Conservation (phyloP, 1,140 invertebrate species). For the Patella vulgata region DNA sequence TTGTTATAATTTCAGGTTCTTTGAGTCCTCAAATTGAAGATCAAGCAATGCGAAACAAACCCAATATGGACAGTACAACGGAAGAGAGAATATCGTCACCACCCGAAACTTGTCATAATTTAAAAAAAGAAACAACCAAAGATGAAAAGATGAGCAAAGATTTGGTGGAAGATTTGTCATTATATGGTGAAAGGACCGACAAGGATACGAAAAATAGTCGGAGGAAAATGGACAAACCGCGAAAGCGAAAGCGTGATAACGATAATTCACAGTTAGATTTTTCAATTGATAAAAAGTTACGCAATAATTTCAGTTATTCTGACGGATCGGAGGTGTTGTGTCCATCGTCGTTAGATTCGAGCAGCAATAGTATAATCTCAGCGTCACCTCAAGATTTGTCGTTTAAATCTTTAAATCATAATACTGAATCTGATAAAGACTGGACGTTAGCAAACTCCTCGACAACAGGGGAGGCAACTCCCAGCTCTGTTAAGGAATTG, state of each 20-base stretch:
- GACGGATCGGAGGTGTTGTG: too few relatives aligned
- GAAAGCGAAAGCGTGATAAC: constrained; percentile 54
- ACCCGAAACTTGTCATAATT: too few relatives aligned
- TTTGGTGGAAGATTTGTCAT: not conserved
- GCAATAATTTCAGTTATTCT: too few relatives aligned
- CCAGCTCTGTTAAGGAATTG: constrained; percentile 84
- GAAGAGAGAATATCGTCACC: too few relatives aligned
- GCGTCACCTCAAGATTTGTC: constrained; percentile 13
- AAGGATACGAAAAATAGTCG: constrained; percentile 54
- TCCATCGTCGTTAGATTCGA: not conserved
- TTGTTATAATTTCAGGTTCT: too few relatives aligned
- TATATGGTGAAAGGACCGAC: constrained; percentile 10
- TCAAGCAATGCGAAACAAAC: too few relatives aligned
- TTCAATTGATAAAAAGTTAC: not conserved
- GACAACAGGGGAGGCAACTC: constrained; percentile 5
- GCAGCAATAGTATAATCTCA: not conserved
- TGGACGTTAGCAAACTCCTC: not conserved
- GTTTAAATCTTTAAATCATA: constrained; percentile 7
- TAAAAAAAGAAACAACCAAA: too few relatives aligned
- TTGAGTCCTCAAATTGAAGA: too few relatives aligned
- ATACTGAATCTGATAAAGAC: constrained; percentile 8
- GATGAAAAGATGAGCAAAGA: too few relatives aligned
- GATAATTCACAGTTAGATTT: constrained; percentile 16
- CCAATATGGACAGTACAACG: too few relatives aligned
- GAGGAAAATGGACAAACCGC: constrained; percentile 60